Percentiles rank a stretch among this genome's conserved stretches.
phyloP scores from a whole-genome alignment of 2,888 invertebrate genomes.

The Entomobrya multifasciata region DNA sequence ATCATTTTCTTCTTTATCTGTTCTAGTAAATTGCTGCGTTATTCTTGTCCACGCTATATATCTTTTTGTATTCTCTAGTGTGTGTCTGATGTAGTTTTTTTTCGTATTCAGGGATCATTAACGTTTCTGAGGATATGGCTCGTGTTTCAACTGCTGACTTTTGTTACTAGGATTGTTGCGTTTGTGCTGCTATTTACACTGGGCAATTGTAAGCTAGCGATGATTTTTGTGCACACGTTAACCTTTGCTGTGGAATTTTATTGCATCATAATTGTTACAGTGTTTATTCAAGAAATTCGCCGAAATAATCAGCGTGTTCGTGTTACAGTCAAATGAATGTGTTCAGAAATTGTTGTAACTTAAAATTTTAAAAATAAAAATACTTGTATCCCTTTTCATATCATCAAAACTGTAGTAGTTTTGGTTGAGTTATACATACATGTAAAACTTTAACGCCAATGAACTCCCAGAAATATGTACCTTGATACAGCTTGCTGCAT shows the following conservation, averaged over 20 bases:
- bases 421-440: too few species aligned
- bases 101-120: constrained; percentile 40
- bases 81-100: background rate
- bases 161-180: constrained; percentile 17
- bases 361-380: too few species aligned
- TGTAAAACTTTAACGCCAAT: too few species aligned
- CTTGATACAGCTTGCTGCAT: too few species aligned
- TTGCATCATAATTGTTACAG: constrained; percentile 41
- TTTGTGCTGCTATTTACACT: constrained; percentile 48
- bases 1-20: background rate
- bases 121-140: constrained; percentile 33
- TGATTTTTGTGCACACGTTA: constrained; percentile 46
- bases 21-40: constrained; percentile 45
- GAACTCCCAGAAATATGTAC: too few species aligned
- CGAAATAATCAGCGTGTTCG: too few species aligned
- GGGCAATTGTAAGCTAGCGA: constrained; percentile 52
- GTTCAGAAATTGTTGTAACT: too few species aligned
- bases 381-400: too few species aligned
- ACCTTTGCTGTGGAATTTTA: constrained; percentile 47
- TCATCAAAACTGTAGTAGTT: too few species aligned
- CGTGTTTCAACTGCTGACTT: constrained; percentile 19
- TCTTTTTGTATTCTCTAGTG: too few species aligned
- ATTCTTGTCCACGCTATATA: constrained; percentile 48
- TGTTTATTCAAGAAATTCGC: constrained; percentile 48
- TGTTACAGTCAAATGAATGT: too few species aligned